Evolutionary conservation across 1,140 invertebrate species (phyloP).

Genomic region (Drosophila sproati): DNA sequence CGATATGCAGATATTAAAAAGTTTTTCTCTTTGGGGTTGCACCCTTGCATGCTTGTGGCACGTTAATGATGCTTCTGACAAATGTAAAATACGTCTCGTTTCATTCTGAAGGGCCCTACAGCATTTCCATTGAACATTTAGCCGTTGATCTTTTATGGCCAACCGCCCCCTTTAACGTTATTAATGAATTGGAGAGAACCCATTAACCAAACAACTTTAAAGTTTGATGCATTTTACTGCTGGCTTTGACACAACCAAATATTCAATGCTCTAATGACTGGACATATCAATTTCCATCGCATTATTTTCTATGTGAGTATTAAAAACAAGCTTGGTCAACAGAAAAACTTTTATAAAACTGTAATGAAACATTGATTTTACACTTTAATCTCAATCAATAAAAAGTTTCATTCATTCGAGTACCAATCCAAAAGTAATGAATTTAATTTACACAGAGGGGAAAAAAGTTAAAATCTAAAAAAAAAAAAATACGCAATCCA

Average conservation of each 20-base stretch:
- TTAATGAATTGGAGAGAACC: conserved; percentile 23
- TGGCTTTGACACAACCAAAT: no score
- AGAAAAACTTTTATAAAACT: no score
- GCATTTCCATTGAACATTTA: conserved; percentile 19
- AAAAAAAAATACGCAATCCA: conserved; percentile 35
- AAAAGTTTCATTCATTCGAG: neutral
- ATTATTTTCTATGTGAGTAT: no score
- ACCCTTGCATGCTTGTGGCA: conserved; percentile 30
- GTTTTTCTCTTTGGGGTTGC: conserved; percentile 34
- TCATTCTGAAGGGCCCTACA: conserved; percentile 42
- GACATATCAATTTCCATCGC: no score
- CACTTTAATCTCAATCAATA: conserved; percentile 11
- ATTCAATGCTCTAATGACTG: no score
- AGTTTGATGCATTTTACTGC: neutral
- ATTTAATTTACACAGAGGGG: neutral
- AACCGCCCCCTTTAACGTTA: conserved; percentile 19
- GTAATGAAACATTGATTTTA: neutral
- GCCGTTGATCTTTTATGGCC: conserved; percentile 41
- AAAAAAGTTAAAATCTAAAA: conserved; percentile 1
- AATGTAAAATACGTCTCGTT: conserved; percentile 44
- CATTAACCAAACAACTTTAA: neutral
- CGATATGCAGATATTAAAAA: conserved; percentile 36
- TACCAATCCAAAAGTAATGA: neutral
- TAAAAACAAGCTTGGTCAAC: no score
- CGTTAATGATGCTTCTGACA: conserved; percentile 49